Conservation (phyloP, 1,140 invertebrate species). For the Thaumetopoea pityocampa region DNA sequence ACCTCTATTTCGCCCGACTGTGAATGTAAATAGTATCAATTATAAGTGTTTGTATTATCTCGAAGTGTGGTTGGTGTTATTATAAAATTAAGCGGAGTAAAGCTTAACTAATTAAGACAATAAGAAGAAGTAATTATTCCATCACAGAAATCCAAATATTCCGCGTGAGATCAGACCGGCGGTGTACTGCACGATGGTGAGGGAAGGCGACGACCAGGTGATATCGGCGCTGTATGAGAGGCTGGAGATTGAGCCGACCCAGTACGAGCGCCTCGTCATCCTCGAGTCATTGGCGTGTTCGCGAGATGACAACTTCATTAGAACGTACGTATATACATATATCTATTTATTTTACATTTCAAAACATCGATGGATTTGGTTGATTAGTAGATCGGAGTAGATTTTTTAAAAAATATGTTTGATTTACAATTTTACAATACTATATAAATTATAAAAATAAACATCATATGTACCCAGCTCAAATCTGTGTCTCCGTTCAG, state of each 20-base stretch:
- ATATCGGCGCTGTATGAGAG: slow-evolving; percentile 64
- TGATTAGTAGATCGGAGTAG: too few relatives aligned
- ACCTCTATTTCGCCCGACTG: too few relatives aligned
- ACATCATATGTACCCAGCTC: too few relatives aligned
- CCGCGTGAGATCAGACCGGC: slow-evolving; percentile 74
- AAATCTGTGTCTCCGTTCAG: too few relatives aligned
- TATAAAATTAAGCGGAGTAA: too few relatives aligned
- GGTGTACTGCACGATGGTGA: slow-evolving; percentile 77
- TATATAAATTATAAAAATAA: too few relatives aligned
- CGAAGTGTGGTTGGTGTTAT: too few relatives aligned
- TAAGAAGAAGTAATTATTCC: not conserved
- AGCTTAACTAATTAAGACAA: too few relatives aligned
- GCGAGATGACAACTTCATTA: slow-evolving; percentile 64
- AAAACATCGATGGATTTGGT: too few relatives aligned
- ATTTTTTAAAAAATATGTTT: not conserved
- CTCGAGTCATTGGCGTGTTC: slow-evolving; percentile 78
- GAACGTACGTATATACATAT: slow-evolving; percentile 30
- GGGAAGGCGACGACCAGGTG: slow-evolving; percentile 57
- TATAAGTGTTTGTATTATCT: too few relatives aligned
- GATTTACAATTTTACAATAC: not conserved
- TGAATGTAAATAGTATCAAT: too few relatives aligned
- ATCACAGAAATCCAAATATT: slow-evolving; percentile 57
- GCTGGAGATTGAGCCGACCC: slow-evolving; percentile 56
- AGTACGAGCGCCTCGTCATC: slow-evolving; percentile 76
- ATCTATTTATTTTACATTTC: too few relatives aligned